These are phyloP conservation scores for Tauraco erythrolophus DNA, from an alignment of 2,113 vertebrate genomes.

Conservation along the genomic window DNA sequence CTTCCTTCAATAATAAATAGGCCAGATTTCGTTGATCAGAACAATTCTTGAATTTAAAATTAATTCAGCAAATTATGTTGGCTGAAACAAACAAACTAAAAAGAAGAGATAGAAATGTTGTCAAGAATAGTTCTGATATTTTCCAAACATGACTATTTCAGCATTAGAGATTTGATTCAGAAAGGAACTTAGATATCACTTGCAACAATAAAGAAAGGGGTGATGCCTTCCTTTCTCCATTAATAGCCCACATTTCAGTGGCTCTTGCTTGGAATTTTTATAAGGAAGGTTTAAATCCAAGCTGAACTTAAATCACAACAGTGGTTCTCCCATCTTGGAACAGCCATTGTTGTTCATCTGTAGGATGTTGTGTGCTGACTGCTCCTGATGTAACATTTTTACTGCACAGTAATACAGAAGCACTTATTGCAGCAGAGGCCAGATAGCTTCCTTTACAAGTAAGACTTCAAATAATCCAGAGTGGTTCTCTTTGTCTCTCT, in stretches of 20 bases:
- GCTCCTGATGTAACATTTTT: not conserved
- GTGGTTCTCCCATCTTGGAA: not conserved
- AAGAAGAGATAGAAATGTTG: not conserved
- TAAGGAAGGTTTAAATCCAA: not conserved
- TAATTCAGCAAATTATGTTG: not conserved
- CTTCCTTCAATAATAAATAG: not conserved
- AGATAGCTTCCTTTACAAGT: not conserved
- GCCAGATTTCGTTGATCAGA: not conserved
- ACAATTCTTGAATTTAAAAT: not conserved
- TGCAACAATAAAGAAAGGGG: not conserved
- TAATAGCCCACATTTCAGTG: not conserved
- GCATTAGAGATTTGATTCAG: not conserved
- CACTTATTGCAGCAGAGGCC: not conserved
- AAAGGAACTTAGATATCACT: not conserved
- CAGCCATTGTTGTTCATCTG: not conserved
- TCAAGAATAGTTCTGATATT: not conserved
- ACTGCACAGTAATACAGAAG: not conserved
- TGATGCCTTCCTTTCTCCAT: not conserved
- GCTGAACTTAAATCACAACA: not conserved
- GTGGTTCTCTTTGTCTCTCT: not conserved
- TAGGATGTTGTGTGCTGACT: not conserved
- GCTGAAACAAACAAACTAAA: not conserved
- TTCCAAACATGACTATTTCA: not conserved
- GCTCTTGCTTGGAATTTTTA: not conserved
- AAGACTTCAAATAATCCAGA: not conserved